These are phyloP conservation scores for Chrosomus eos DNA, from an alignment of 2,797 vertebrate genomes.

Conservation along the genomic window DNA sequence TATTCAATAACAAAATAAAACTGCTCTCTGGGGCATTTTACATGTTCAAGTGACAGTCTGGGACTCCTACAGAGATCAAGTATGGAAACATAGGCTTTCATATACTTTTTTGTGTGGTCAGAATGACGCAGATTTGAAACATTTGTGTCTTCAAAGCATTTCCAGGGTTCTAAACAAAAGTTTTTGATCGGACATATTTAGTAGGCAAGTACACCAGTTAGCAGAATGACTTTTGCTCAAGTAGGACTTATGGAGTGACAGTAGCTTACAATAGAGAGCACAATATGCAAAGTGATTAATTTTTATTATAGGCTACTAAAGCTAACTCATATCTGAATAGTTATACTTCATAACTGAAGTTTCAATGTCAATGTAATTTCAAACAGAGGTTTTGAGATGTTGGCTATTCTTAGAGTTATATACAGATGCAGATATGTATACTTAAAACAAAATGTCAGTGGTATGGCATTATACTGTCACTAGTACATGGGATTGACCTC, in stretches of 20 bases:
- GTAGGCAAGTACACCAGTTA: neutral
- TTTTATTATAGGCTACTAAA: neutral
- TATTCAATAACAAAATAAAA: conserved; percentile 28
- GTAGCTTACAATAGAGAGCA: neutral
- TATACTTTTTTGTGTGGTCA: conserved; percentile 1
- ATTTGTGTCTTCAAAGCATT: conserved; percentile 21
- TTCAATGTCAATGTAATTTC: neutral
- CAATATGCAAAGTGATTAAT: neutral
- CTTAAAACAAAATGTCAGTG: neutral
- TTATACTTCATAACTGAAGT: neutral
- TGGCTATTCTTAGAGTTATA: neutral
- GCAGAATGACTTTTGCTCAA: neutral
- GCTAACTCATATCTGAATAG: neutral
- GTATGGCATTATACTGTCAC: conserved; percentile 4
- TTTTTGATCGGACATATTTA: neutral
- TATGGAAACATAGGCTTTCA: conserved; percentile 13
- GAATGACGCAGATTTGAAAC: conserved; percentile 25
- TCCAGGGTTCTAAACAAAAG: neutral
- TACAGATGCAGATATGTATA: neutral
- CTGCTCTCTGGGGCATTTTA: conserved; percentile 26
- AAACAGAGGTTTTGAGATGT: neutral
- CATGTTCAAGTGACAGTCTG: conserved; percentile 15
- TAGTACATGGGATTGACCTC: neutral
- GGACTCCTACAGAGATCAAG: conserved; percentile 10
- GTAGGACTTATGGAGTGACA: neutral